Percentiles rank a stretch among this genome's conserved stretches.
Conservation (phyloP, 1,140 invertebrate genomes). For the Tachypleus tridentatus region DNA sequence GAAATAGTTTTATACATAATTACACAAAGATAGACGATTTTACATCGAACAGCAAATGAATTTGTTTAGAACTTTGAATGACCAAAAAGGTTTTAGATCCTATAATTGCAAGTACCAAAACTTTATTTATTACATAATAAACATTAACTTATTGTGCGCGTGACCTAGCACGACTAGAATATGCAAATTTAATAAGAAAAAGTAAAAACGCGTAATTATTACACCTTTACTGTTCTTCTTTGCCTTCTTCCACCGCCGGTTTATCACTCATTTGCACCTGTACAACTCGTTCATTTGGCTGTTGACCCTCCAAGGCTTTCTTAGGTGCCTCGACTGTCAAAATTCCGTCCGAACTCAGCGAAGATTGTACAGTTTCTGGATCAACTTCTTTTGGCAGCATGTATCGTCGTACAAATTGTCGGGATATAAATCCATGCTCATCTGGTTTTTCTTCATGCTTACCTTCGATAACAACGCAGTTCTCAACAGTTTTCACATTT, state of each 20-base stretch:
- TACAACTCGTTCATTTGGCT: conserved; percentile 23
- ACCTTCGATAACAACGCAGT: conserved; percentile 59
- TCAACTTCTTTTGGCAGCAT: conserved; percentile 46
- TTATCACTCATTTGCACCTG: conserved; percentile 15
- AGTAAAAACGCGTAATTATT: too few species aligned
- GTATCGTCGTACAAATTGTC: conserved; percentile 50
- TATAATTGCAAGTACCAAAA: too few species aligned
- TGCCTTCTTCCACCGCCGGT: not conserved
- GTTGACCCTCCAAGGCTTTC: conserved; percentile 18
- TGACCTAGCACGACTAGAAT: too few species aligned
- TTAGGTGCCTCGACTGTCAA: conserved; percentile 54
- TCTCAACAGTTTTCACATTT: conserved; percentile 67
- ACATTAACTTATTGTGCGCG: too few species aligned
- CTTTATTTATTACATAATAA: too few species aligned
- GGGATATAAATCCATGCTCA: conserved; percentile 49
- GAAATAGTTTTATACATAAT: too few species aligned
- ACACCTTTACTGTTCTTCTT: too few species aligned
- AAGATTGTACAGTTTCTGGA: conserved; percentile 49
- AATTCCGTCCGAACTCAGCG: conserved; percentile 59
- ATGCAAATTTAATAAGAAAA: too few species aligned
- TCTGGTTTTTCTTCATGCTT: conserved; percentile 72
- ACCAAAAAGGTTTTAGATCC: too few species aligned
- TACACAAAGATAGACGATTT: too few species aligned
- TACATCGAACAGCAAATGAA: too few species aligned
- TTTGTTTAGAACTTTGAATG: too few species aligned